Evolutionary conservation across 2,113 vertebrate genomes (phyloP), one percentile per base, ranked within the genome.

Genomic region (Esox niger): DNA sequence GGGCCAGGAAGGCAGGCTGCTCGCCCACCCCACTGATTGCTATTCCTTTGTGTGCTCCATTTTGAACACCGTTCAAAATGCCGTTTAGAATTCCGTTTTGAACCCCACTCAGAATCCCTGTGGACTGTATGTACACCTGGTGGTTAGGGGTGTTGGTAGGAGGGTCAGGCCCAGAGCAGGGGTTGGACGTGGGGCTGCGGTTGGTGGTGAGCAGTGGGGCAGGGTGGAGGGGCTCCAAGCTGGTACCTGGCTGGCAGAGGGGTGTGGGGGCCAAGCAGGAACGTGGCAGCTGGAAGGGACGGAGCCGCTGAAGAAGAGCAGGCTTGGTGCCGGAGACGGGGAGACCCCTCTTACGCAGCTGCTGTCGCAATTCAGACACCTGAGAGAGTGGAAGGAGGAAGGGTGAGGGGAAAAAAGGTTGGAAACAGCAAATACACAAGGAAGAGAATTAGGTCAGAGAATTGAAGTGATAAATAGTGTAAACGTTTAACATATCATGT

Each of bases 311-410:
- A 68, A 96, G 71, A 33, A 96, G 87, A 25, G 90, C 87, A 1
- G 95, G 90, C 77, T 96, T 97, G 59, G 95, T 96, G 64, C 95
- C 95, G 0, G 95, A 96, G 60, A 97, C 95, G 0, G 93, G 94
- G 57, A 96, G 95, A 67, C 94, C 94, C 1, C 94, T 86, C 80
- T 94, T 93, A 21, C 94, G 91, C 67, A 96, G 88, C 82, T 96
- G 94, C 77, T 95, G 94, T 1, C 95, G 89, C 52, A 96, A 90
- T 86, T 96, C 95, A 0, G 94, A 94, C 74, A 96, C 95, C 95
- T 96, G 83, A 54, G 26, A 55, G 13, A 27, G 9, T 6, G 20
- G 26, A 20, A 33, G 11, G n/a, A 60, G 47, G 59, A 13, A 11
- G 21, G 13, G 3, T n/a, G 21, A 23, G 21, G 29, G 11, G 27